Evolutionary conservation across 1,140 invertebrate species (phyloP), one percentile per base, ranked within the genome.

Genomic region (Philaenus spumarius): DNA sequence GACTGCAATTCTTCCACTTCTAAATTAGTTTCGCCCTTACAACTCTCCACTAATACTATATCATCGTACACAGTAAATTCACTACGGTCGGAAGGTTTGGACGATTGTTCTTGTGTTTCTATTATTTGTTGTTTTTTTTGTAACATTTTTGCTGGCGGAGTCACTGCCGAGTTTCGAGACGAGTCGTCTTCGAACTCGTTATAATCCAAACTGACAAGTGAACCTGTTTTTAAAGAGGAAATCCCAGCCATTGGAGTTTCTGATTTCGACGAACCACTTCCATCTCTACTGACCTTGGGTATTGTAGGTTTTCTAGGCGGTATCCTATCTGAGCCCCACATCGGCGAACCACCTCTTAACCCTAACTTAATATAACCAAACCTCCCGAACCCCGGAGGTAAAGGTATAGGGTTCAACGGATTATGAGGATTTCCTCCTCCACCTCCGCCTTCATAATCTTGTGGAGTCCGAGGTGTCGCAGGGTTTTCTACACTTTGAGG

Each of bases 301-400:
- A n/a, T n/a, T 19, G 24, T 39, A 30, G 60, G 43, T 55, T 58
- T 60, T 42, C 75, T 77, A 50, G 4, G 70, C 69, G 1, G 73
- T 64, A 55, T 75, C 47, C 53, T 48, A 17, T 54, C 52, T 48
- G 56, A 55, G 43, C 64, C 66, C 82, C 84, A 87, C 77, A 87
- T 85, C 0, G 86, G 86, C 0, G 83, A 81, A 1, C 87, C 87
- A 9, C 87, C 87, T 61, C 80, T 73, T 1, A 89, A 72, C 4
- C 84, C 87, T 1, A 85, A 69, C 64, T 81, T 82, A 52, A 79
- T 74, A 66, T 80, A 83, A 14, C 76, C 76, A 79, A 78, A 58
- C 71, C 68, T 2, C 67, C 69, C 3, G n/a, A 62, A 42, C 17
- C 60, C 65, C 9, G 62, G 61, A 6, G 74, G 71, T 12, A 76